A percentile compares a stretch with the other conserved stretches of the same genome.
phyloP scores from a whole-genome alignment of 2,888 invertebrate species.

The Drosophila emarginata region DNA sequence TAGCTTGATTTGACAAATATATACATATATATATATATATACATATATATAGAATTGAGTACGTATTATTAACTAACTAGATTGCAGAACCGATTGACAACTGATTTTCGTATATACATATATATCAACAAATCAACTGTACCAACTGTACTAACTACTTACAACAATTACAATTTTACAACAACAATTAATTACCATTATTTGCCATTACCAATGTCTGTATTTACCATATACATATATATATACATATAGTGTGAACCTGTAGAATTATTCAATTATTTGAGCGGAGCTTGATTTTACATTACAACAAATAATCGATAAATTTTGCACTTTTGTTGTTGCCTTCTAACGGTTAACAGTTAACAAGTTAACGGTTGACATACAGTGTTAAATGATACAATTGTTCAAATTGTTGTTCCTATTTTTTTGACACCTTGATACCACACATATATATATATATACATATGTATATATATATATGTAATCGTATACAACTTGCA shows the following conservation, averaged over 20 bases:
- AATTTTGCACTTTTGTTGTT: conserved; percentile 57
- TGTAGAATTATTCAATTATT: conserved; percentile 32
- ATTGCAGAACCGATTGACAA: neutral
- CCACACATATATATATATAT: conserved; percentile 27
- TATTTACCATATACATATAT: conserved; percentile 21
- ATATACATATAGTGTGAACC: conserved; percentile 13
- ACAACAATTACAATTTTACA: neutral
- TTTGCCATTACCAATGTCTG: conserved; percentile 41
- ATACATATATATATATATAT: conserved; percentile 3
- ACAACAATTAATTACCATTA: neutral
- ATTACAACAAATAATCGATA: neutral
- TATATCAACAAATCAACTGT: too few relatives aligned
- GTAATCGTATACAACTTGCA: neutral
- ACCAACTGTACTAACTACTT: conserved; percentile 6
- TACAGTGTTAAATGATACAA: conserved; percentile 17
- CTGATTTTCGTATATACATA: conserved; percentile 1
- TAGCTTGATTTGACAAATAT: conserved; percentile 32
- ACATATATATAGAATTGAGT: conserved; percentile 23
- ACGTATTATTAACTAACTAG: neutral
- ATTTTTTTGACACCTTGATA: conserved; percentile 1
- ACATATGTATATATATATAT: conserved; percentile 24
- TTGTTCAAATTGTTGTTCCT: neutral
- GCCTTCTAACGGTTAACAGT: conserved; percentile 16
- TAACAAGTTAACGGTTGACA: conserved; percentile 18
- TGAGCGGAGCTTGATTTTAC: conserved; percentile 38